Evolutionary conservation across 2,113 vertebrate genomes (phyloP).

Genomic region (Natator depressus): DNA sequence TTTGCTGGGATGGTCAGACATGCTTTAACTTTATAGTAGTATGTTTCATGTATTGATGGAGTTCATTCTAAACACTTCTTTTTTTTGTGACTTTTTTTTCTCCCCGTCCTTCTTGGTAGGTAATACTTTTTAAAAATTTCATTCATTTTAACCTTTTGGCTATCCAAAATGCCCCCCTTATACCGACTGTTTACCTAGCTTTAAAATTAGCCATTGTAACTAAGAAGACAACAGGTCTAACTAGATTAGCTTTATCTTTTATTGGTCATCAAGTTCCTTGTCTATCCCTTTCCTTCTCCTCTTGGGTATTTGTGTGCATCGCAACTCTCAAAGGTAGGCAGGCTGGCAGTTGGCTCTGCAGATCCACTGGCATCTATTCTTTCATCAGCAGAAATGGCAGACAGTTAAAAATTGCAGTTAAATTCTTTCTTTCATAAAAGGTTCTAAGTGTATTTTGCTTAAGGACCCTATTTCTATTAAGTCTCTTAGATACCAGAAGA

Average conservation of each 20-base stretch:
- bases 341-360: not conserved
- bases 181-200: too few species aligned
- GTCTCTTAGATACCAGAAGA: not conserved
- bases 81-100: not conserved
- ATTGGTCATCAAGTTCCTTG: not conserved
- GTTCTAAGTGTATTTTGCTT: not conserved
- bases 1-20: not conserved
- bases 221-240: not conserved
- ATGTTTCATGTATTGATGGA: accelerated
- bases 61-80: not conserved
- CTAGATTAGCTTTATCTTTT: not conserved
- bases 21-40: not conserved
- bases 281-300: not conserved
- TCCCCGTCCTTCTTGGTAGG: not conserved
- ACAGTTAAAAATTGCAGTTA: not conserved
- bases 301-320: not conserved
- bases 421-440: too few species aligned
- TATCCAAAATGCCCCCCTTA: not conserved
- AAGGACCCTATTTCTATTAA: not conserved
- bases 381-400: not conserved
- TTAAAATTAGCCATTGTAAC: too few species aligned
- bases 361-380: not conserved
- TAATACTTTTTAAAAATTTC: too few species aligned
- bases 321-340: not conserved
- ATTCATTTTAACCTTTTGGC: not conserved